Conservation (phyloP, 2,797 vertebrate genomes). For the Hoplostethus mediterraneus region DNA sequence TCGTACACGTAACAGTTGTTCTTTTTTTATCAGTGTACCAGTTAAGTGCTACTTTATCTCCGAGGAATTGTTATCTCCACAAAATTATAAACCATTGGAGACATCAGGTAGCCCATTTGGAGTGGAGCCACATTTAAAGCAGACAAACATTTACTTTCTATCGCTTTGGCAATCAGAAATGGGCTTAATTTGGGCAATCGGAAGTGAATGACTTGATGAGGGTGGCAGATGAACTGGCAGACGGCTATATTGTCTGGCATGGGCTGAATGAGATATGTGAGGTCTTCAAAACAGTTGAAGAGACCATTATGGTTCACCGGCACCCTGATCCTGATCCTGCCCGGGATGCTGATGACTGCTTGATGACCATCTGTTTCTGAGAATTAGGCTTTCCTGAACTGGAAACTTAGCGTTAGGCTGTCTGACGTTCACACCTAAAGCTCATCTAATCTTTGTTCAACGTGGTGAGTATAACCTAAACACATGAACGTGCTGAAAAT, state of each 20-base stretch:
- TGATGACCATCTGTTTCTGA: not conserved
- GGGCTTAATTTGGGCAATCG: not conserved
- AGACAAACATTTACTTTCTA: not conserved
- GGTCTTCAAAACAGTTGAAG: not conserved
- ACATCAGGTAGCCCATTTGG: conserved; percentile 4
- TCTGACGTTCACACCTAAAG: not conserved
- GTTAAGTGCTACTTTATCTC: conserved; percentile 3
- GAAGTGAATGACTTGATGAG: not conserved
- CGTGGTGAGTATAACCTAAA: conserved; percentile 5
- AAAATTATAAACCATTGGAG: not conserved
- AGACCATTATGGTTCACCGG: not conserved
- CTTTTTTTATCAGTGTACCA: not conserved
- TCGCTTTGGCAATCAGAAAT: conserved; percentile 6
- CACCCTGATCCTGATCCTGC: not conserved
- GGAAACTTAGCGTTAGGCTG: not conserved
- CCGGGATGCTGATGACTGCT: not conserved
- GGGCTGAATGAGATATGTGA: not conserved
- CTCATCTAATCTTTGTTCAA: not conserved
- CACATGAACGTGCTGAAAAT: conserved; percentile 34
- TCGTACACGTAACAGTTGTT: not conserved
- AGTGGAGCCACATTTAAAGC: not conserved
- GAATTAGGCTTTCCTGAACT: not conserved
- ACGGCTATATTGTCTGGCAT: not conserved
- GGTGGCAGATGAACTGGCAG: not conserved
- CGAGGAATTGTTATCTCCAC: not conserved